phyloP scores from a whole-genome alignment of 1,140 invertebrate genomes.

The Cyphomyrmex costatus region DNA sequence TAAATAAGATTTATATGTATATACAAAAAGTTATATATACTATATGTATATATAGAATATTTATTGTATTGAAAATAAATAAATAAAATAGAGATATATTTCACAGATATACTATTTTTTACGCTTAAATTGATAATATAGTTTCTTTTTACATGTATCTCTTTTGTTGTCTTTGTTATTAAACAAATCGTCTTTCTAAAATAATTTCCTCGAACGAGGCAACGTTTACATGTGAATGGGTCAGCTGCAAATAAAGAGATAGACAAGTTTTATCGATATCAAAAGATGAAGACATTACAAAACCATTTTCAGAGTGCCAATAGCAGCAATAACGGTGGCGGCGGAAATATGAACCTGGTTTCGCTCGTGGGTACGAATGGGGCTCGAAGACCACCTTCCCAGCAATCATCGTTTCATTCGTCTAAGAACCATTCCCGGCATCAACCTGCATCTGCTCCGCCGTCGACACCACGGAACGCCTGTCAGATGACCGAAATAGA shows the following conservation, averaged over 20 bases:
- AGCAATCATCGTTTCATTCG: conserved; percentile 84
- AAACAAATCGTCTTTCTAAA: background rate
- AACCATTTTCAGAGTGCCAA: conserved; percentile 78
- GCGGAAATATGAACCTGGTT: conserved; percentile 74
- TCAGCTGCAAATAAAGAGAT: background rate
- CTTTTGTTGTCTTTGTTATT: background rate
- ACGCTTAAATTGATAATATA: background rate
- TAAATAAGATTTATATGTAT: background rate
- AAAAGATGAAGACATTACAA: background rate
- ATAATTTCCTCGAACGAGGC: background rate
- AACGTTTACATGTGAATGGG: background rate
- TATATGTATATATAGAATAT: too few species aligned
- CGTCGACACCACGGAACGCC: conserved; percentile 74
- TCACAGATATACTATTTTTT: background rate
- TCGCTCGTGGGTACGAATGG: conserved; percentile 52
- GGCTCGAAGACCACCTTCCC: conserved; percentile 76
- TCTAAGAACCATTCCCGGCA: conserved; percentile 80
- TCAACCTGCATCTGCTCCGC: conserved; percentile 69
- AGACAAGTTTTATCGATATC: background rate
- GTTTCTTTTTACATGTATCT: background rate
- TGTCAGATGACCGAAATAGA: conserved; percentile 78
- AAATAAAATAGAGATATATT: too few species aligned
- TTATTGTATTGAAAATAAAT: too few species aligned
- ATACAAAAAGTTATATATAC: background rate
- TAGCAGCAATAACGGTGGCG: conserved; percentile 79